phyloP scores from a whole-genome alignment of 2,797 vertebrate species.

The Mus minutoides region DNA sequence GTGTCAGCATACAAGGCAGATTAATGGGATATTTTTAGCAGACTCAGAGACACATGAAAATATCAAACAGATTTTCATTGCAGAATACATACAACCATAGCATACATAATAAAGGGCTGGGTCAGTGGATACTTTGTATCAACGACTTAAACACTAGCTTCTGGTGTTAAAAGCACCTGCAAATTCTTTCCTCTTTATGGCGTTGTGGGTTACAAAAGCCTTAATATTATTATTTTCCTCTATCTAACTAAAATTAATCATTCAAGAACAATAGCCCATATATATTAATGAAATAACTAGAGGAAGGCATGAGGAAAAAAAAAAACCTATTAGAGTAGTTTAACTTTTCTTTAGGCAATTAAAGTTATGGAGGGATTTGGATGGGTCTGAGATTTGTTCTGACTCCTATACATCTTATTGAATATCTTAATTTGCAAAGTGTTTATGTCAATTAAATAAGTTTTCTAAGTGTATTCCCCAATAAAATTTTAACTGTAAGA shows the following conservation, averaged over 20 bases:
- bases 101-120: neutral
- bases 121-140: neutral
- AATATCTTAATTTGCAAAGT: neutral
- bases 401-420: neutral
- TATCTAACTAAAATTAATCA: neutral
- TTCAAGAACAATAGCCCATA: neutral
- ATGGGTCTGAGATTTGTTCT: neutral
- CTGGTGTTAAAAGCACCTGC: neutral
- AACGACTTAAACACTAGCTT: neutral
- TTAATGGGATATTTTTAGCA: neutral
- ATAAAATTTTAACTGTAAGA: neutral
- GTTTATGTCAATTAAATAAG: neutral
- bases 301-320: neutral
- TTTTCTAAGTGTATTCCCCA: neutral
- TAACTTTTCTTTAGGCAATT: neutral
- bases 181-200: neutral
- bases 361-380: neutral
- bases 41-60: neutral
- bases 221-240: neutral
- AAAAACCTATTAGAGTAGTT: neutral
- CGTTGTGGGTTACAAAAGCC: neutral
- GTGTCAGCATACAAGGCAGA: neutral
- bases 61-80: neutral
- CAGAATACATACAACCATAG: neutral
- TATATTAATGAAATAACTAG: conserved; percentile 26